phyloP scores from a whole-genome alignment of 2,888 invertebrate species.

The Thymelicus lineola region DNA sequence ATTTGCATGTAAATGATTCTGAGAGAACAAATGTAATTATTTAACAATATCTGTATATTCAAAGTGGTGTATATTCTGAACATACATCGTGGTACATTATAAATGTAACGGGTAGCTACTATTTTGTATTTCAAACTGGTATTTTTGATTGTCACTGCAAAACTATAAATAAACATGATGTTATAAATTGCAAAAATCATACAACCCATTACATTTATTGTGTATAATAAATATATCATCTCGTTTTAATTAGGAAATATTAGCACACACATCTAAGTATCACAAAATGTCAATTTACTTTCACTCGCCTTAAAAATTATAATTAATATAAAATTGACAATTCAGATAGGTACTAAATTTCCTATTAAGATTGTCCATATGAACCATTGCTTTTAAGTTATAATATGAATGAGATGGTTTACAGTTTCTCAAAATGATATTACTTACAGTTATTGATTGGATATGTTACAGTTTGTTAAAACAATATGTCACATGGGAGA shows the following conservation, averaged over 20 bases:
- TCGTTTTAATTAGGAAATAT: neutral
- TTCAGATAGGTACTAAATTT: constrained; percentile 5
- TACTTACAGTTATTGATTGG: constrained; percentile 12
- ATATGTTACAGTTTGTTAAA: constrained; percentile 9
- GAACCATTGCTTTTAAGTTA: neutral
- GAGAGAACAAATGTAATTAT: neutral
- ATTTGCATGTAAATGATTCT: neutral
- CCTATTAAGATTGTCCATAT: neutral
- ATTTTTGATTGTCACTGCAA: neutral
- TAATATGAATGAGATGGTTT: neutral
- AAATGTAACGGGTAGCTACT: neutral
- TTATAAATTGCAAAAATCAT: too few relatives aligned
- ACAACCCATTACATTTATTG: too few relatives aligned
- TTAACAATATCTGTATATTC: neutral
- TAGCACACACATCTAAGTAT: constrained; percentile 1
- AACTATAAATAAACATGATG: too few relatives aligned
- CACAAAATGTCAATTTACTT: constrained; percentile 12
- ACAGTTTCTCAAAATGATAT: neutral
- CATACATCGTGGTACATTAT: neutral
- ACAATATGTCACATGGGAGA: neutral
- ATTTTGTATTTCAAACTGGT: neutral
- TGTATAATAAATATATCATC: too few relatives aligned
- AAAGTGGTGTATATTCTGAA: neutral
- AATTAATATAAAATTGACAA: constrained; percentile 14
- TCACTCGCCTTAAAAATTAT: constrained; percentile 16